These are phyloP conservation scores for Piaya cayana DNA, from an alignment of 2,113 vertebrate genomes.

Conservation along the genomic window DNA sequence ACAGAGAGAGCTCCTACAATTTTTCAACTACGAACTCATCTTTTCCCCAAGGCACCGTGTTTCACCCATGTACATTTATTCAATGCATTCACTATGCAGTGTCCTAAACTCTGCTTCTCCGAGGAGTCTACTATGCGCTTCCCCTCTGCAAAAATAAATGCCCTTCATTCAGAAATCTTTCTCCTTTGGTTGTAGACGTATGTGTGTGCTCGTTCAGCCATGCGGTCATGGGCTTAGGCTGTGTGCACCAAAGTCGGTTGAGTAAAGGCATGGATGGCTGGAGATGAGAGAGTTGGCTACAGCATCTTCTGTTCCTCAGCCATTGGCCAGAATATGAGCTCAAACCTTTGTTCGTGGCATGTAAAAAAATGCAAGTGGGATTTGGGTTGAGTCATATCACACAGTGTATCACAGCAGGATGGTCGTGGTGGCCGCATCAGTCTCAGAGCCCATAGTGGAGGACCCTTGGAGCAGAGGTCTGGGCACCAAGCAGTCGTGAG, in stretches of 20 bases:
- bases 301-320: neutral
- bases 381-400: neutral
- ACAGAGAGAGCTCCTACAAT: neutral
- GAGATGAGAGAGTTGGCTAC: neutral
- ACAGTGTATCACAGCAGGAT: accelerated
- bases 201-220: neutral
- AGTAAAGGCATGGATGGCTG: neutral
- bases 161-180: neutral
- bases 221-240: neutral
- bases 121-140: neutral
- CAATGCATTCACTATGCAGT: neutral
- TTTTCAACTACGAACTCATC: neutral
- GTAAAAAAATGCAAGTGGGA: neutral
- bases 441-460: neutral
- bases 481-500: neutral
- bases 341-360: neutral
- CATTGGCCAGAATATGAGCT: neutral
- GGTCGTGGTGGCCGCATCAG: accelerated
- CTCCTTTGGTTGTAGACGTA: neutral
- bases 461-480: neutral
- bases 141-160: neutral
- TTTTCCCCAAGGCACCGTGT: neutral
- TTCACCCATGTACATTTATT: neutral
- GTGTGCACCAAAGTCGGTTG: neutral
- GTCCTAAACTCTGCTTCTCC: neutral